Percentiles rank a stretch among this genome's conserved stretches.
Conservation (phyloP, 1,140 invertebrate genomes). For the Colletes latitarsis region DNA sequence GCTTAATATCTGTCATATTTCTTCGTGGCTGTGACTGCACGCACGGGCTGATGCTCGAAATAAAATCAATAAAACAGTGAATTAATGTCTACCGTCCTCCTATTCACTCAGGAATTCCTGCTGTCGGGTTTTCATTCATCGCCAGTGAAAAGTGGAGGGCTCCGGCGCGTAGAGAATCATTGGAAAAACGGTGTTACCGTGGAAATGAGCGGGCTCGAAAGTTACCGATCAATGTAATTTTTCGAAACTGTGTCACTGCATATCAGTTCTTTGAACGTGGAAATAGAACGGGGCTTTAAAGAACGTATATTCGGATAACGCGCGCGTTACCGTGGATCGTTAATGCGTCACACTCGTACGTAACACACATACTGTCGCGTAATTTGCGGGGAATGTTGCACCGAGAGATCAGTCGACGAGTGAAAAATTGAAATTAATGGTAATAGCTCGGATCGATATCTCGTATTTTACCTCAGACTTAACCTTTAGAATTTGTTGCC, state of each 20-base stretch:
- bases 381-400: too few species aligned
- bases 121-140: constrained; percentile 28
- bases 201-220: not conserved
- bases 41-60: not conserved
- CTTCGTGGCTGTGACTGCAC: not conserved
- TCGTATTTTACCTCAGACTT: too few species aligned
- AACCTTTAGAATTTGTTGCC: too few species aligned
- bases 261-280: not conserved
- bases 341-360: too few species aligned
- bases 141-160: constrained; percentile 13
- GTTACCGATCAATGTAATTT: not conserved
- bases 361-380: too few species aligned
- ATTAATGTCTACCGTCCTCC: constrained; percentile 24
- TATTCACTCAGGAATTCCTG: not conserved
- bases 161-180: not conserved
- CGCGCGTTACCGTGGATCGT: too few species aligned
- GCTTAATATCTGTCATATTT: constrained; percentile 7
- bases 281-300: not conserved
- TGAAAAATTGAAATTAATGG: too few species aligned
- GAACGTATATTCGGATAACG: too few species aligned
- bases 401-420: too few species aligned
- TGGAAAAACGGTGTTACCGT: constrained; percentile 4
- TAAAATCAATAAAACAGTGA: constrained; percentile 31
- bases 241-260: not conserved
- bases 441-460: too few species aligned